Evolutionary conservation across 1,140 invertebrate species (phyloP).

Genomic region (Heliconius congener): DNA sequence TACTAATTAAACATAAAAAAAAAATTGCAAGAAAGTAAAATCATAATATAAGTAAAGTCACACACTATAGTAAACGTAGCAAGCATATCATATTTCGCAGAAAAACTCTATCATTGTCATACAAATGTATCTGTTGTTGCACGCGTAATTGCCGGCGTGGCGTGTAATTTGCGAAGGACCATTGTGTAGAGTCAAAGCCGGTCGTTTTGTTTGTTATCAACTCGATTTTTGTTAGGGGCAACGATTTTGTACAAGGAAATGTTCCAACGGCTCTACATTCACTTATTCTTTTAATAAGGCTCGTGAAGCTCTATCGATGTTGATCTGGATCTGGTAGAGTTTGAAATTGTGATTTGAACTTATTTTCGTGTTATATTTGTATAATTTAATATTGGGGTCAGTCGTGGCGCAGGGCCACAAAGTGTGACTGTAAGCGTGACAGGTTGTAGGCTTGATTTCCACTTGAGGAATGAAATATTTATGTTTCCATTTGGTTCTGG

Average conservation of each 20-base stretch:
- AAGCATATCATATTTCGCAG: conserved; percentile 62
- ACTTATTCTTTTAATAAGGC: not conserved
- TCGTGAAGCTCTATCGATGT: not conserved
- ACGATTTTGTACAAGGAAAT: conserved; percentile 25
- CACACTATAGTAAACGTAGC: conserved; percentile 19
- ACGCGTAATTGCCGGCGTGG: conserved; percentile 64
- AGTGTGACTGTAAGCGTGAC: too few species aligned
- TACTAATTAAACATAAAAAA: not conserved
- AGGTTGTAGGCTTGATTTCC: too few species aligned
- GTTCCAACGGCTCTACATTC: conserved; percentile 20
- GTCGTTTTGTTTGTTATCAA: conserved; percentile 43
- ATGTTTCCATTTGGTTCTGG: too few species aligned
- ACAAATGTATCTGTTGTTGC: conserved; percentile 78
- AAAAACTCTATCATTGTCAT: conserved; percentile 71
- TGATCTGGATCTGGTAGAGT: not conserved
- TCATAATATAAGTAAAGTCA: conserved; percentile 20
- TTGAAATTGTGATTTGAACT: not conserved
- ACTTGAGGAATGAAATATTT: too few species aligned
- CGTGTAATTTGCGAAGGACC: conserved; percentile 68
- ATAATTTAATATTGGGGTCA: too few species aligned
- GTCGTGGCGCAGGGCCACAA: too few species aligned
- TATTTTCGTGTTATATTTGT: not conserved
- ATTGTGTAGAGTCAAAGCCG: conserved; percentile 62
- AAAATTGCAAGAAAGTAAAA: not conserved
- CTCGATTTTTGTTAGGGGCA: conserved; percentile 31